Base-by-base conservation (phyloP, 1,140 invertebrate genomes). In the Apocrypta bakeri region DNA sequence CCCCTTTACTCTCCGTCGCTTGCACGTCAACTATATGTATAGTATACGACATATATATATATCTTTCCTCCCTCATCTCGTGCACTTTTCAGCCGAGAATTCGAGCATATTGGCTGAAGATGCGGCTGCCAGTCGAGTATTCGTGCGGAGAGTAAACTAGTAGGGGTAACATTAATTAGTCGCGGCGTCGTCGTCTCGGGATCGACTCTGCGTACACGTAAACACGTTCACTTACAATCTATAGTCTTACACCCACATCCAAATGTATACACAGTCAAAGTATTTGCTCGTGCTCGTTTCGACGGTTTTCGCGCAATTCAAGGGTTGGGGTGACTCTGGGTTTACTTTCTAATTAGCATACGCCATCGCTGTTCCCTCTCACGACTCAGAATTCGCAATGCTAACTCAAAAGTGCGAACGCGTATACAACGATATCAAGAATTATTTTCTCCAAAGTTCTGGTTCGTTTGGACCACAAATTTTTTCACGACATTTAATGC, bases 301-400 rank as follows among this genome's bases (percentile, higher is more conserved):
- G 48, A 14, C 6, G 48, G 1, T 56, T 56, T 56, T 48, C 42
- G 17, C 48, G 48, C 48, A 21, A 6, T 6, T 56, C 17, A 17
- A 37, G 33, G 7, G 14, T 4, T 0, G 21, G 21, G 48, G 2
- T 6, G 11, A 29, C n/a, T 6, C 68, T 71, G 17, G 29, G 17
- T 71, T 71, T 71, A 37, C 68, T 71, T 71, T 71, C 25, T 71
- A 71, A 71, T 71, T 71, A 71, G 17, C 68, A 31, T 14, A 33
- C 48, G 1, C 48, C 14, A 1, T 9, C 33, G 33, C 9, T 9
- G 33, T 9, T 37, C 33, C 33, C 33, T 9, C 9, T 9, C 33
- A 9, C 2, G 33, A 37, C 33, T 37, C 33, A 2, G 33, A 37
- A 37, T 37, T 37, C 9, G 33, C 9, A 37, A 9, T 9, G 33